Percentiles rank a stretch among this genome's conserved stretches.
These are phyloP conservation scores for Sinohyriopsis cumingii DNA, from an alignment of 2,888 invertebrate species.

Conservation along the genomic window DNA sequence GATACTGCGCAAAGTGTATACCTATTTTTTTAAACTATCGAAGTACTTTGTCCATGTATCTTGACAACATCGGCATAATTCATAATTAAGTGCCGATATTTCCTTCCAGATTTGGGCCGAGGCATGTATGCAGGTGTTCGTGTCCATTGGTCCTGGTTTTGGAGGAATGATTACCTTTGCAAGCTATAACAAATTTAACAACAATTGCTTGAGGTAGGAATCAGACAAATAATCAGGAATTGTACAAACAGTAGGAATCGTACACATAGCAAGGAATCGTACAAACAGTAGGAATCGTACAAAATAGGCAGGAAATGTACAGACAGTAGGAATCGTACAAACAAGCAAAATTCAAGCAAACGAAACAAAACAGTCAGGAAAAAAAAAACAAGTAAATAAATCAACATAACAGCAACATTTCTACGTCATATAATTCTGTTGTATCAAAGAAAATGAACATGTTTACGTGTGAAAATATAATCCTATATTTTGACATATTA, in stretches of 20 bases:
- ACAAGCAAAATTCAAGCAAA: too few relatives aligned
- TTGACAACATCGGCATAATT: too few relatives aligned
- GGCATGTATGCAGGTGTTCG: conserved; percentile 37
- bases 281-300: conserved; percentile 8
- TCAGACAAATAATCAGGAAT: neutral
- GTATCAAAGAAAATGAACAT: too few relatives aligned
- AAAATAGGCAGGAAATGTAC: neutral
- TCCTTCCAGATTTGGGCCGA: conserved; percentile 37
- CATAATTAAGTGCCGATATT: neutral
- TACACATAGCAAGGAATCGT: too few relatives aligned
- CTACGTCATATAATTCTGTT: too few relatives aligned
- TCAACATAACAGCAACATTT: too few relatives aligned
- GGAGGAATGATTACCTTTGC: conserved; percentile 41
- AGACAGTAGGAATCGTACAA: neutral
- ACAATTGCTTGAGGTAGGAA: conserved; percentile 34
- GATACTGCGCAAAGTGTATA: too few relatives aligned
- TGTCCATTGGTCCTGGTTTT: conserved; percentile 37
- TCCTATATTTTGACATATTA: too few relatives aligned
- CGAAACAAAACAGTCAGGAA: conserved; percentile 9
- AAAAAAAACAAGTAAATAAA: too few relatives aligned
- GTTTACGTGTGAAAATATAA: too few relatives aligned
- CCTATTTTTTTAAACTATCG: too few relatives aligned
- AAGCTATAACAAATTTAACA: conserved; percentile 42
- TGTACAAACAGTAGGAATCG: neutral
- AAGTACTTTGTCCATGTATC: too few relatives aligned